phyloP scores from a whole-genome alignment of 1,140 invertebrate genomes.

The Brachionus sp. region DNA sequence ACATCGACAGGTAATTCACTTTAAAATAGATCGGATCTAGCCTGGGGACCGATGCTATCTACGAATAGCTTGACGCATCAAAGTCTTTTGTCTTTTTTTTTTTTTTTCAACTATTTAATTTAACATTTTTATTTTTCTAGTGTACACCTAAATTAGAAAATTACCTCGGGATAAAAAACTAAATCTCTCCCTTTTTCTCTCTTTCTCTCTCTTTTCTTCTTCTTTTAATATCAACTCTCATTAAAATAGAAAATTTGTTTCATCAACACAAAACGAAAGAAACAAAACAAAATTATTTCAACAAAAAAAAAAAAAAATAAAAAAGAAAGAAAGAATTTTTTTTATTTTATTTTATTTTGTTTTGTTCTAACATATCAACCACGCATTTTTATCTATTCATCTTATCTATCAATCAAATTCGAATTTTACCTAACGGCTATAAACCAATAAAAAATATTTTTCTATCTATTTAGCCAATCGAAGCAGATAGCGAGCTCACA shows the following conservation, averaged over 20 bases:
- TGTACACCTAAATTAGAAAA: slow-evolving; percentile 13
- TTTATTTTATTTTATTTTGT: background rate
- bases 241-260: slow-evolving; percentile 27
- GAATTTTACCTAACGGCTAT: slow-evolving; percentile 7
- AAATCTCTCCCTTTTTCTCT: background rate
- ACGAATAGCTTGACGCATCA: background rate
- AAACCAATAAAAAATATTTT: slow-evolving; percentile 40
- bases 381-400: background rate
- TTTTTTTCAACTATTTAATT: slow-evolving; percentile 13
- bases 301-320: background rate
- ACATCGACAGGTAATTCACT: slow-evolving; percentile 10
- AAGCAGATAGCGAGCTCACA: background rate
- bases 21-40: background rate
- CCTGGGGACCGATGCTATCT: background rate
- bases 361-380: background rate
- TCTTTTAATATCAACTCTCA: background rate
- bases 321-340: background rate
- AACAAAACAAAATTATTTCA: background rate
- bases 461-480: background rate
- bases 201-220: background rate
- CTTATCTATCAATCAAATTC: slow-evolving; percentile 19
- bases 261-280: background rate
- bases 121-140: slow-evolving; percentile 16
- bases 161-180: slow-evolving; percentile 16
- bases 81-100: background rate